A percentile compares a stretch with the other conserved stretches of the same genome.
phyloP scores from a whole-genome alignment of 1,140 invertebrate genomes.

The Oryzaephilus surinamensis region DNA sequence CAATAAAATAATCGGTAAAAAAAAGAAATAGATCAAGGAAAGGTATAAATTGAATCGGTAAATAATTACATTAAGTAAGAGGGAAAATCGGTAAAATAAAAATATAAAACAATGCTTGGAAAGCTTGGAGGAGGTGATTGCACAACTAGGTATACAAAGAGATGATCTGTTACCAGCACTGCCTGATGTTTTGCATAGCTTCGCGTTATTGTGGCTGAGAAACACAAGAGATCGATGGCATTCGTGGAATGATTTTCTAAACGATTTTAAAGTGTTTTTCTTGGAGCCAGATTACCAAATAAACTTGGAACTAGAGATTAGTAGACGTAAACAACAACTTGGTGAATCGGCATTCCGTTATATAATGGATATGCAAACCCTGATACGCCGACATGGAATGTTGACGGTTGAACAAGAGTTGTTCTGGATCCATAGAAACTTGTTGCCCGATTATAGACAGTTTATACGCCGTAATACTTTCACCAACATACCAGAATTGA shows the following conservation, averaged over 20 bases:
- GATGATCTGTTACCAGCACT: too few species aligned
- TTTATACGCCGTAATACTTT: constrained; percentile 1
- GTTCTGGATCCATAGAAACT: constrained; percentile 8
- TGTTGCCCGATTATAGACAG: constrained; percentile 9
- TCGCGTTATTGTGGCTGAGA: constrained; percentile 2
- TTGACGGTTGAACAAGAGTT: neutral
- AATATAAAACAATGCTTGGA: too few species aligned
- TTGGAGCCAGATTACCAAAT: constrained; percentile 5
- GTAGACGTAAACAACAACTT: neutral
- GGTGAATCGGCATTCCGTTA: constrained; percentile 2
- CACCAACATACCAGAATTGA: too few species aligned
- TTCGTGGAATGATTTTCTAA: constrained; percentile 1
- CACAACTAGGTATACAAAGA: too few species aligned
- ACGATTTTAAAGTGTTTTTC: constrained; percentile 1
- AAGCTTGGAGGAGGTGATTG: too few species aligned
- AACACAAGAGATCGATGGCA: constrained; percentile 6
- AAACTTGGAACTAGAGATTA: constrained; percentile 4
- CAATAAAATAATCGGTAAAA: too few species aligned
- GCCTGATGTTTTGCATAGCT: too few species aligned
- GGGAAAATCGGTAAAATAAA: too few species aligned
- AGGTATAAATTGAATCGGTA: too few species aligned
- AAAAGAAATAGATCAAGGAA: too few species aligned
- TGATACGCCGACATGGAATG: constrained; percentile 6
- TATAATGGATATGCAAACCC: constrained; percentile 8
- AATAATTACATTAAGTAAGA: too few species aligned